phyloP scores from a whole-genome alignment of 2,797 vertebrate species.

The Anomalospiza imberbis region DNA sequence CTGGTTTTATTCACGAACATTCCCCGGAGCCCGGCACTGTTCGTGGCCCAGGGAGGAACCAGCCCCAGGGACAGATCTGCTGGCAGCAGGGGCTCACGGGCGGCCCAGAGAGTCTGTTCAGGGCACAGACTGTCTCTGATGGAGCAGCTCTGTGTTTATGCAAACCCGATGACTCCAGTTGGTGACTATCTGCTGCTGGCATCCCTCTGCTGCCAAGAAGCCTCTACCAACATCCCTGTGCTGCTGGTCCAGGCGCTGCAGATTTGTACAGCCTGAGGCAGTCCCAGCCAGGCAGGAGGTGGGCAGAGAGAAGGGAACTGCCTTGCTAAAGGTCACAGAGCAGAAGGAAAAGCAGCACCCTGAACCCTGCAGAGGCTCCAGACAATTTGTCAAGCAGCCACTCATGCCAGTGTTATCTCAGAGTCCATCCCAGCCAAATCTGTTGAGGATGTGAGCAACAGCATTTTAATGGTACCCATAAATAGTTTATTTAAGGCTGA shows the following conservation, averaged over 20 bases:
- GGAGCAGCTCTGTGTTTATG: not conserved
- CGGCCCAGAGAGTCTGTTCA: not conserved
- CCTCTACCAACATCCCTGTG: not conserved
- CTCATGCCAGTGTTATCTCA: not conserved
- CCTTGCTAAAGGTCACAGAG: not conserved
- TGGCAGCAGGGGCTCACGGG: not conserved
- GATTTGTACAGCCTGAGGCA: not conserved
- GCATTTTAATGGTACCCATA: not conserved
- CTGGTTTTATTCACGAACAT: not conserved
- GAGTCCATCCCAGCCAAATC: not conserved
- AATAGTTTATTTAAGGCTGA: conserved; percentile 40
- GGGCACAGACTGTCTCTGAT: not conserved
- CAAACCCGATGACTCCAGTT: not conserved
- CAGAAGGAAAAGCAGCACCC: not conserved
- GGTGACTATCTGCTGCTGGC: conserved; percentile 6
- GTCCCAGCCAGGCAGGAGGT: not conserved
- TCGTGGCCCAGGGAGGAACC: not conserved
- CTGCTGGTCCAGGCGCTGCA: not conserved
- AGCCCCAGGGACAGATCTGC: not conserved
- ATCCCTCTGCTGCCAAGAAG: conserved; percentile 5
- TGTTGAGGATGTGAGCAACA: not conserved
- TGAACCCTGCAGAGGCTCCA: not conserved
- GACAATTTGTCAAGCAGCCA: not conserved
- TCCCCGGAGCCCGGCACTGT: not conserved
- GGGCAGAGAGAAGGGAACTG: not conserved